Evolutionary conservation across 2,797 vertebrate species (phyloP), one percentile per base, ranked within the genome.

Genomic region (Antennarius maculatus): DNA sequence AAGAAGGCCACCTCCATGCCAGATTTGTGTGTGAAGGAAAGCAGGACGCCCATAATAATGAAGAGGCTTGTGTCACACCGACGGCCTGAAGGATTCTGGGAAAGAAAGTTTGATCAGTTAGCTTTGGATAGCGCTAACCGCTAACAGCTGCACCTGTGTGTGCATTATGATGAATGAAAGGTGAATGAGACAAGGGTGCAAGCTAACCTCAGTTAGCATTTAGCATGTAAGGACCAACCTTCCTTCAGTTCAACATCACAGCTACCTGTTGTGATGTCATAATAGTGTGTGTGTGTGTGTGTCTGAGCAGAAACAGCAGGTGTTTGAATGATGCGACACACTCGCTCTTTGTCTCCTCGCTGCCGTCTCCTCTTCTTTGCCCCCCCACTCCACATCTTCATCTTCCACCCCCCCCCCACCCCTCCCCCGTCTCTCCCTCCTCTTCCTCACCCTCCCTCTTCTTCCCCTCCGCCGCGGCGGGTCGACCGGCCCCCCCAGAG

Each of bases 241-340:
- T n/a, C n/a, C n/a, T n/a, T n/a, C n/a, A n/a, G 16, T 31, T 69
- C 31, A 31, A 54, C 51, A 57, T 72, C 48, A 56, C 28, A 18
- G 47, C 58, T 55, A 78, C 76, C 78, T 87, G 81, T 81, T 75
- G 80, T n/a, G 53, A 50, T 54, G 52, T 39, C 31, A 56, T 16
- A 18, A n/a, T 8, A 39, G n/a, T 46, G 39, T 61, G 46, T 50
- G 23, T 23, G 23, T 83, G 84, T 69, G 80, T 81, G 79, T 77
- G 77, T 70, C 80, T 63, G 85, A 65, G 80, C 60, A 75, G 61
- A 49, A 84, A 62, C 79, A 79, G 79, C 74, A 79, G 79, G 76
- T 82, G 77, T 68, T 70, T 59, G 66, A 77, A 66, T 79, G 86
- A 84, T 74, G 83, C 77, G 57, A 68, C 62, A 45, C 59, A 17